Base-by-base conservation (phyloP, 1,140 invertebrate species). In the Amphibalanus amphitrite region DNA sequence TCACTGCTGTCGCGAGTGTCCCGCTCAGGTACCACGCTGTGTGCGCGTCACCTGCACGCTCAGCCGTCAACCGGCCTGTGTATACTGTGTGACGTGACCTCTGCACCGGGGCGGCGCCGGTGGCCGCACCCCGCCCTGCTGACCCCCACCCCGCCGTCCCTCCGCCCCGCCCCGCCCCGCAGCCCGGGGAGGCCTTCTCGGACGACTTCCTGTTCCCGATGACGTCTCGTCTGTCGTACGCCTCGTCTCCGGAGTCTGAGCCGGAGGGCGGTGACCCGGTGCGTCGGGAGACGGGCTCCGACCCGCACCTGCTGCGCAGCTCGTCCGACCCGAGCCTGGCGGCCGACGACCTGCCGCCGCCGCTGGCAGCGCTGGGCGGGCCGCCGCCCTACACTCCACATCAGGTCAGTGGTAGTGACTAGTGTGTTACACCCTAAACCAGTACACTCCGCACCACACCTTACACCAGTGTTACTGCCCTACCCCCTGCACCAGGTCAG, bases 131-230 rank as follows among this genome's bases (percentile, higher is more conserved):
- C 47, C 17, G 38, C 38, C 38, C 38, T 38, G 38, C n/a, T n/a
- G n/a, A n/a, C n/a, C n/a, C n/a, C n/a, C 38, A 17, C 38, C 47
- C 47, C 1, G 13, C 47, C 20, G 10, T 59, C 47, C 23, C 47
- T 23, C 47, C 47, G 47, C 17, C 47, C 20, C 47, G 6, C 47
- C 17, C 70, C 70, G 69, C 77, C 6, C 13, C 75, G 13, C 77
- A 84, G 79, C 83, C 83, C 0, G 79, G 81, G n/a, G 82, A 83
- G 71, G 78, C 80, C 64, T 81, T 83, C 47, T 80, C 82, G 59
- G 85, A 86, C 74, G 94, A 98, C 85, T 95, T 97, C 87, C 88
- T 98, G 78, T 97, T 98, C 85, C 95, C 95, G 77, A 95, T 97
- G 92, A 92, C 92, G 75, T 92, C 91, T 81, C 89, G 94, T 78